Evolutionary conservation across 1,140 invertebrate species (phyloP).

Genomic region (Ditylenchus dipsaci): DNA sequence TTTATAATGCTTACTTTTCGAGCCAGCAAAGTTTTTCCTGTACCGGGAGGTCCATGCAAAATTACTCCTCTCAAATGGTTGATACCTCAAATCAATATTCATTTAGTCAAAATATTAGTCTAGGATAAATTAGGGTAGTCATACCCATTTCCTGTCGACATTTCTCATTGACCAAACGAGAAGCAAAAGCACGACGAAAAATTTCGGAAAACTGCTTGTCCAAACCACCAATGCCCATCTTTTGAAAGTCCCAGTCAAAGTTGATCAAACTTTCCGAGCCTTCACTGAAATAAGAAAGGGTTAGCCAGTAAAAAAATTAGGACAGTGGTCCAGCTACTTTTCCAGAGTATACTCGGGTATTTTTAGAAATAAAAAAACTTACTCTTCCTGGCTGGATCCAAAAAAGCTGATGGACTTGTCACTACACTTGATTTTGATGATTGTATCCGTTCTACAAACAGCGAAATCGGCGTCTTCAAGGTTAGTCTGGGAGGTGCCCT

Average conservation of each 20-base stretch:
- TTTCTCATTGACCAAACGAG: conserved; percentile 92
- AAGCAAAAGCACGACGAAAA: conserved; percentile 94
- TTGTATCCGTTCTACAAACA: too few relatives aligned
- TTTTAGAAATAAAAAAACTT: background rate
- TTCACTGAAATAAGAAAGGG: background rate
- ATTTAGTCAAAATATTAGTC: too few relatives aligned
- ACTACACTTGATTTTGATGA: too few relatives aligned
- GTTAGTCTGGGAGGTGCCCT: too few relatives aligned
- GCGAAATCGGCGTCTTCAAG: too few relatives aligned
- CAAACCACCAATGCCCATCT: conserved; percentile 96
- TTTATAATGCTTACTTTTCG: too few relatives aligned
- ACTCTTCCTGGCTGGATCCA: background rate
- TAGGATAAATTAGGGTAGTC: background rate
- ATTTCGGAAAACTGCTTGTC: conserved; percentile 97
- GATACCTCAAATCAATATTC: conserved; percentile 65
- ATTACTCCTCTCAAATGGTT: conserved; percentile 96
- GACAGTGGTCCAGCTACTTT: too few relatives aligned
- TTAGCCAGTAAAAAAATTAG: background rate
- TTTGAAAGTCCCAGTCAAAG: conserved; percentile 96
- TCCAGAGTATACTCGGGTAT: too few relatives aligned
- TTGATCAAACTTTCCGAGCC: conserved; percentile 75
- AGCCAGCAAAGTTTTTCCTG: conserved; percentile 93
- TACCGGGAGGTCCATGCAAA: conserved; percentile 91
- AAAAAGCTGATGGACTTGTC: background rate
- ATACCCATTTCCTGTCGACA: conserved; percentile 78